phyloP scores from a whole-genome alignment of 1,140 invertebrate genomes.

The Ips typographus region DNA sequence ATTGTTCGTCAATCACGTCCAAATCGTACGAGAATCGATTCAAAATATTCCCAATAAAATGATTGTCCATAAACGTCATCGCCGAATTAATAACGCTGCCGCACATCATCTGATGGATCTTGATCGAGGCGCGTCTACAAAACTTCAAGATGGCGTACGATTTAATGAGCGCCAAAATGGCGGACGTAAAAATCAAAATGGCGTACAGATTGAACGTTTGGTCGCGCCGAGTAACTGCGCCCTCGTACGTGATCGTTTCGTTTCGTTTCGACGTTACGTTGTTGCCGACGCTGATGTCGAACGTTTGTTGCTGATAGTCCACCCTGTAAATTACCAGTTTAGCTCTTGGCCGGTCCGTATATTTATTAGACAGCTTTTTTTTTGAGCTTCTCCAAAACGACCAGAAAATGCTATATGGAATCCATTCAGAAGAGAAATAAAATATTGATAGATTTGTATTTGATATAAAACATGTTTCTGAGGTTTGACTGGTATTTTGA shows the following conservation, averaged over 20 bases:
- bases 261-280: constrained; percentile 29
- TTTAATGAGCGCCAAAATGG: constrained; percentile 34
- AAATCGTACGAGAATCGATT: constrained; percentile 47
- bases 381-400: too few species aligned
- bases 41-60: constrained; percentile 46
- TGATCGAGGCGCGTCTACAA: constrained; percentile 35
- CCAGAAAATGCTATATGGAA: too few species aligned
- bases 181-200: constrained; percentile 30
- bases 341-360: not conserved
- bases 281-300: constrained; percentile 16
- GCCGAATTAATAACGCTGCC: constrained; percentile 36
- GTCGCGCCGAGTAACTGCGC: constrained; percentile 10
- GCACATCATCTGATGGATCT: constrained; percentile 42
- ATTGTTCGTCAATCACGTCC: constrained; percentile 40
- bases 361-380: too few species aligned
- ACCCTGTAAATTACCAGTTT: constrained; percentile 19
- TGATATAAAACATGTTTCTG: too few species aligned
- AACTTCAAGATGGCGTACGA: constrained; percentile 33
- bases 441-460: too few species aligned
- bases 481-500: too few species aligned
- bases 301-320: constrained; percentile 32
- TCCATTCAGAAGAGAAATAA: too few species aligned
- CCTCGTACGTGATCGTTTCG: constrained; percentile 23
- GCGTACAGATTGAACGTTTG: constrained; percentile 33
- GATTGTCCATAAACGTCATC: constrained; percentile 45